Evolutionary conservation across 1,140 invertebrate species (phyloP), one percentile per base, ranked within the genome.

Genomic region (Oedothorax gibbosus): DNA sequence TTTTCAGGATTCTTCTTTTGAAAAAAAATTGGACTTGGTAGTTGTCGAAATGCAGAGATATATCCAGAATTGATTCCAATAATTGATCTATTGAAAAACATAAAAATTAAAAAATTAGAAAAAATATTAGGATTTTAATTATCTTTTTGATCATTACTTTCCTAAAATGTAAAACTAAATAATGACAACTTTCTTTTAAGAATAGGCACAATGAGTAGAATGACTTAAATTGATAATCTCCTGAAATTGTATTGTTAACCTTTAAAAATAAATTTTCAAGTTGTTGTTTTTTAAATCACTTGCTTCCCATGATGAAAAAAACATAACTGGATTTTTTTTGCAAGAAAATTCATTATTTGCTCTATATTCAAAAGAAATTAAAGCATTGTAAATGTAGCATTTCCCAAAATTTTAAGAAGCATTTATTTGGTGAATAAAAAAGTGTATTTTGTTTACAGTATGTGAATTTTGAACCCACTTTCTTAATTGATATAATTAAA

Each of bases 11-110:
- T 12, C 69, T 71, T 51, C 69, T 76, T 76, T 76, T 57, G 4
- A 62, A 18, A 50, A 60, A 81, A 69, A 57, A 76, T 81, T 9
- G 79, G 79, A 14, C 79, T 81, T 60, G 79, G 79, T 51, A 81
- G 68, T 53, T 81, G 79, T 7, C 68, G 68, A 51, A 60, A 49
- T 14, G 79, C 18, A 65, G 79, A 81, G 9, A 68, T 50, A 72
- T 66, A 81, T 50, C 66, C 50, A 6, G 56, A 68, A 62, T 71
- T 54, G 54, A 81, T 71, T n/a, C 56, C 54, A 56, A 57, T 35
- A 53, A 5, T 62, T 50, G 12, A 71, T n/a, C 66, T 62, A 15
- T 18, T 57, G 14, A 18, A 65, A 51, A 81, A 71, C 35, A 50
- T 62, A 71, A 72, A 14, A 60, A n/a, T 35, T 21, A 15, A 57